Percentiles rank a stretch among this genome's conserved stretches.
phyloP scores from a whole-genome alignment of 2,797 vertebrate species.

The Myotis vivesi region DNA sequence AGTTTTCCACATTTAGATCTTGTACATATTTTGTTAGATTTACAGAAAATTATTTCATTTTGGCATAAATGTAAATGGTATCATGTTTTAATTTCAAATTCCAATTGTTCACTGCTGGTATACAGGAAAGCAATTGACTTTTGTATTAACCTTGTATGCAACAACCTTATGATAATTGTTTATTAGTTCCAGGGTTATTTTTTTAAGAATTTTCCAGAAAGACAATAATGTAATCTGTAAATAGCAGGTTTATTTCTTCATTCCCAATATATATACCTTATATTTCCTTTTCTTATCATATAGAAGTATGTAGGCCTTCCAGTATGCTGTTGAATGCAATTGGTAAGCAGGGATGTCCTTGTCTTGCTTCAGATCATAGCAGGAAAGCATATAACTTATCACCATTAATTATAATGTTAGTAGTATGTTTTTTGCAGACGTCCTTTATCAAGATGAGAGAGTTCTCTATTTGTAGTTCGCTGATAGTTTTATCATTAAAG shows the following conservation, averaged over 20 bases:
- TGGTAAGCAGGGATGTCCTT: background rate
- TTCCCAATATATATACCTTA: background rate
- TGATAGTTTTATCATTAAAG: background rate
- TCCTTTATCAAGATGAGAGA: background rate
- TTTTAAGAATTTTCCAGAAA: background rate
- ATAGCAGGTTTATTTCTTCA: background rate
- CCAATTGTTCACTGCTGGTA: background rate
- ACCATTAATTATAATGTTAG: background rate
- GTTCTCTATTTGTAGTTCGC: background rate
- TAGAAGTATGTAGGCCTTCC: background rate
- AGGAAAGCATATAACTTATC: background rate
- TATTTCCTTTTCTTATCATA: background rate
- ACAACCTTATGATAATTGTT: background rate
- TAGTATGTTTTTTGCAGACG: background rate
- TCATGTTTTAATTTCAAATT: conserved; percentile 4
- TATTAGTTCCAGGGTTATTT: background rate
- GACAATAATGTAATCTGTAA: background rate
- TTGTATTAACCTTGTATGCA: background rate
- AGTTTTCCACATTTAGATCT: background rate
- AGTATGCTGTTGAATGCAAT: background rate
- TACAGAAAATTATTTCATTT: background rate
- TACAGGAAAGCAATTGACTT: background rate
- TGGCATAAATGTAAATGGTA: background rate
- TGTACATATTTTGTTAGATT: background rate
- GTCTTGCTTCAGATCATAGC: background rate